Conservation (phyloP, 2,113 vertebrate species). For the Cercocebus atys region DNA sequence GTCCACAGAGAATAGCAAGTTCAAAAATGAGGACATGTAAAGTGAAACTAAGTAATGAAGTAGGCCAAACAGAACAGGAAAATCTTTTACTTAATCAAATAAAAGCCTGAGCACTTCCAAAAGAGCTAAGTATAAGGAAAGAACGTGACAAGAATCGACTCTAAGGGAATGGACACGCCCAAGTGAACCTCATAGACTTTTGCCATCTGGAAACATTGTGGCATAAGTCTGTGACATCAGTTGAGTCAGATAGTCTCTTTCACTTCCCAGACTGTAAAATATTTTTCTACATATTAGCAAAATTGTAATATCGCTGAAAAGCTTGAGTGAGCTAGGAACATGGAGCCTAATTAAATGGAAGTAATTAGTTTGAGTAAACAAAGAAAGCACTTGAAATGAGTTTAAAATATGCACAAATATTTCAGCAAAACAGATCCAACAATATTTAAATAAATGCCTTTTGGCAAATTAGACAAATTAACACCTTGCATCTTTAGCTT, state of each 20-base stretch:
- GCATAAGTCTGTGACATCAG: neutral
- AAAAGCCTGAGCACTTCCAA: neutral
- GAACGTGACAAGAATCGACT: neutral
- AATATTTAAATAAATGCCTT: neutral
- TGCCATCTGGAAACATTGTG: neutral
- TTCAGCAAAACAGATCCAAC: neutral
- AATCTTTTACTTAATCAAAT: conserved; percentile 33
- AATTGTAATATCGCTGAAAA: neutral
- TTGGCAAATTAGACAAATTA: neutral
- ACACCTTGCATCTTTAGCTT: neutral
- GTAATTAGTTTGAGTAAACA: neutral
- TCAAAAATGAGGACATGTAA: conserved; percentile 20
- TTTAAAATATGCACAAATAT: neutral
- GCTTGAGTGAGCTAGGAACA: neutral
- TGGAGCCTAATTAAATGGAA: neutral
- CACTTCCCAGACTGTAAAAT: neutral
- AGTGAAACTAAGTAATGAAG: conserved; percentile 41
- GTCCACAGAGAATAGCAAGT: conserved; percentile 53
- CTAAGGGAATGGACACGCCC: neutral
- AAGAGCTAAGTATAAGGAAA: neutral
- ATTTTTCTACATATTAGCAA: neutral
- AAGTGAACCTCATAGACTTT: neutral
- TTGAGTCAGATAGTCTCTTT: neutral
- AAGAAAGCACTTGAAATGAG: neutral
- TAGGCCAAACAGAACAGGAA: conserved; percentile 8